Evolutionary conservation across 1,140 invertebrate species (phyloP).

Genomic region (Rhagoletis zephyria): DNA sequence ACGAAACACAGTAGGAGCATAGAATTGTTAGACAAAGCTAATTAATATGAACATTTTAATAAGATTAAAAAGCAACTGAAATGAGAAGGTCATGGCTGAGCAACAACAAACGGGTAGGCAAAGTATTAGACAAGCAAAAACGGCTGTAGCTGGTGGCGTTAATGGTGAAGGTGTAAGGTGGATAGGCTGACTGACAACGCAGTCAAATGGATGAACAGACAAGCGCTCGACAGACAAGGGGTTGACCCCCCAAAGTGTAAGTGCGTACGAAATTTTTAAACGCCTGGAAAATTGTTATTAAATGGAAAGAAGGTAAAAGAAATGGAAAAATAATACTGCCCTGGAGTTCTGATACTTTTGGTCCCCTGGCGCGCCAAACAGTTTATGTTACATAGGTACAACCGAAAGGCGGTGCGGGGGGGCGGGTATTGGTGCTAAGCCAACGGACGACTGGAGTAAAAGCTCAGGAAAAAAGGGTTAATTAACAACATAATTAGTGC

Average conservation of each 20-base stretch:
- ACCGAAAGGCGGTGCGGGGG: not conserved
- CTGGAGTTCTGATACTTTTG: not conserved
- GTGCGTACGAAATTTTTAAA: constrained; percentile 22
- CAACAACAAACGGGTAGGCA: constrained; percentile 36
- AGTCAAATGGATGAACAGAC: no score
- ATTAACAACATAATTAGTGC: constrained; percentile 57
- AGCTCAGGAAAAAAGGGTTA: constrained; percentile 51
- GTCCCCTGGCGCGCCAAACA: not conserved
- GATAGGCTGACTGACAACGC: not conserved
- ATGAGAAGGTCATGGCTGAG: constrained; percentile 54
- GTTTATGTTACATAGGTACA: not conserved
- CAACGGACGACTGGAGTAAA: not conserved
- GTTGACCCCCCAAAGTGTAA: not conserved
- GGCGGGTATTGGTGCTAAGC: not conserved
- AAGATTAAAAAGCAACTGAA: constrained; percentile 52
- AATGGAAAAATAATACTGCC: constrained; percentile 40
- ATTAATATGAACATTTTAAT: constrained; percentile 55
- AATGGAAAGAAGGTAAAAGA: constrained; percentile 16
- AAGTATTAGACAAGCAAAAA: not conserved
- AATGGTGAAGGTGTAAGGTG: not conserved
- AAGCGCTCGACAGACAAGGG: not conserved
- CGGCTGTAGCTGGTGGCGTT: not conserved
- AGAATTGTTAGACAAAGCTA: constrained; percentile 41
- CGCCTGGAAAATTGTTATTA: not conserved
- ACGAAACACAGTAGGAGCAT: not conserved